Percentiles rank a stretch among this genome's conserved stretches.
Evolutionary conservation across 2,113 vertebrate species (phyloP).

Genomic region (Microcebus murinus): DNA sequence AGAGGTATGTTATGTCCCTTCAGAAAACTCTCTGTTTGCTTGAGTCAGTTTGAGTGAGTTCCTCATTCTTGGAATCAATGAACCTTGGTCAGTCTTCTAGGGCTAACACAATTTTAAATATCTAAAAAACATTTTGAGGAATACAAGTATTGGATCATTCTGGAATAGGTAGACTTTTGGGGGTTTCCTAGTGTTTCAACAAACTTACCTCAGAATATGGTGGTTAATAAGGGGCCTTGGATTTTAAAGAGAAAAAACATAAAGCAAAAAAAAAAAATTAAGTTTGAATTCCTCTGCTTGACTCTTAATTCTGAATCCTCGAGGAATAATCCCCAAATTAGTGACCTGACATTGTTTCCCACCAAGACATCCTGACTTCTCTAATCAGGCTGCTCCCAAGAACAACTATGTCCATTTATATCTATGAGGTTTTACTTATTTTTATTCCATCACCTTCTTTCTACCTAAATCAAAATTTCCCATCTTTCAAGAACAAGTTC

Average conservation of each 20-base stretch:
- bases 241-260: background rate
- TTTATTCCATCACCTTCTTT: constrained; percentile 36
- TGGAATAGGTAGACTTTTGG: background rate
- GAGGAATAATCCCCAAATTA: constrained; percentile 22
- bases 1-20: background rate
- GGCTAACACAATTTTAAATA: background rate
- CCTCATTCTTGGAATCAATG: background rate
- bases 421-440: background rate
- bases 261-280: background rate
- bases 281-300: background rate
- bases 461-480: background rate
- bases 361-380: constrained; percentile 42
- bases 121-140: background rate
- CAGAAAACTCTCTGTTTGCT: background rate
- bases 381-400: background rate
- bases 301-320: background rate
- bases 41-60: background rate
- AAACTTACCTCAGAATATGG: background rate
- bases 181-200: background rate
- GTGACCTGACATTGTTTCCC: background rate
- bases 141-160: background rate
- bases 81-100: background rate
- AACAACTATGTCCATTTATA: constrained; percentile 23
- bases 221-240: background rate
- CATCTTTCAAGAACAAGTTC: background rate